Evolutionary conservation across 2,113 vertebrate genomes (phyloP).

Genomic region (Catharus minimus): DNA sequence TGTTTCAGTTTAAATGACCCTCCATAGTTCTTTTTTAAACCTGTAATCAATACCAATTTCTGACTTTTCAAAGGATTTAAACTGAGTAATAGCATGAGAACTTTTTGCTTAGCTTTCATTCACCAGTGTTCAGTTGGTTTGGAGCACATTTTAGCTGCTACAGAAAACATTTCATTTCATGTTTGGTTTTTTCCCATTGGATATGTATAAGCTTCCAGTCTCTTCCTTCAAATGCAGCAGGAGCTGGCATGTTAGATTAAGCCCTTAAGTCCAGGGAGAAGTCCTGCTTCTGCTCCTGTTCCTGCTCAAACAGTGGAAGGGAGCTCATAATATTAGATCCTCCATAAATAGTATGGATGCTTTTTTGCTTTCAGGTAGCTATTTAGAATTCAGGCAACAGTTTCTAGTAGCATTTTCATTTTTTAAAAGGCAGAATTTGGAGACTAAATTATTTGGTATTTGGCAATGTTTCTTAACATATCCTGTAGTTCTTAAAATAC

Average conservation of each 20-base stretch:
- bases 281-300: background rate
- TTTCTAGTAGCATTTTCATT: background rate
- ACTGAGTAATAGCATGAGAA: background rate
- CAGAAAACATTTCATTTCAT: background rate
- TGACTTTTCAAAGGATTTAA: background rate
- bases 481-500: background rate
- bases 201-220: background rate
- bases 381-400: background rate
- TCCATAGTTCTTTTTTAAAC: background rate
- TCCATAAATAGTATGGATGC: background rate
- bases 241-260: background rate
- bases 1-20: background rate
- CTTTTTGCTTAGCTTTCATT: constrained; percentile 5
- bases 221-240: background rate
- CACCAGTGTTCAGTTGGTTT: background rate
- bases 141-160: background rate
- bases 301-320: background rate
- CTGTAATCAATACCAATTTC: background rate
- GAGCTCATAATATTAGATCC: background rate
- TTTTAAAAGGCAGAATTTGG: constrained; percentile 3
- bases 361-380: constrained; percentile 3
- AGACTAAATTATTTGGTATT: constrained; percentile 8
- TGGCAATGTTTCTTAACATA: background rate
- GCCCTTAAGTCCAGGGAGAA: background rate
- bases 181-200: background rate